Evolutionary conservation across 2,113 vertebrate species (phyloP).

Genomic region (Actenoides lindsayi): DNA sequence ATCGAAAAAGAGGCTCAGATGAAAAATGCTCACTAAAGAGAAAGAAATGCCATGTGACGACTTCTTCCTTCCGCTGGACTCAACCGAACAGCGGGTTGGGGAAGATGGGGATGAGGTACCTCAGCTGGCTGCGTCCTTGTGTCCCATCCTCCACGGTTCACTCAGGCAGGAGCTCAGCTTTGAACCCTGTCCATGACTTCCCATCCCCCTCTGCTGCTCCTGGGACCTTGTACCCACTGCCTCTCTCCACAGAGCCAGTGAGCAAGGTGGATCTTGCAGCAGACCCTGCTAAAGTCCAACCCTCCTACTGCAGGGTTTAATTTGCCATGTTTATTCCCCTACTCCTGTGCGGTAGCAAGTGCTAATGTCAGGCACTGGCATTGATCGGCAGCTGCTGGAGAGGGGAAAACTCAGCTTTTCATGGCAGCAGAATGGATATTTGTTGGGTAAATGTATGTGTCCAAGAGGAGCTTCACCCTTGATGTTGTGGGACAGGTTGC

Average conservation of each 20-base stretch:
- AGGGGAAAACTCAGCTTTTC: not conserved
- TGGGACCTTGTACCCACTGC: accelerated
- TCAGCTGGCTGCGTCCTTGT: accelerated
- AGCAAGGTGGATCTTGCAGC: too few species aligned
- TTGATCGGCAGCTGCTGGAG: not conserved
- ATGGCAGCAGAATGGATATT: not conserved
- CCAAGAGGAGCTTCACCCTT: not conserved
- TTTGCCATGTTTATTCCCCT: not conserved
- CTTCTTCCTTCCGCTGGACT: not conserved
- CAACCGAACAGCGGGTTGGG: accelerated
- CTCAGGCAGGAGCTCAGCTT: not conserved
- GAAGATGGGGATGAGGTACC: not conserved
- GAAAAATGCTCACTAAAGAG: not conserved
- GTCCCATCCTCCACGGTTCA: too few species aligned
- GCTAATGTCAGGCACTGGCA: not conserved
- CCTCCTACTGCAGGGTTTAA: not conserved
- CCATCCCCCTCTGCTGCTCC: too few species aligned
- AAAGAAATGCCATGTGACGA: not conserved
- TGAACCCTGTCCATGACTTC: accelerated
- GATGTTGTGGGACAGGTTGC: not conserved
- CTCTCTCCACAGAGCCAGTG: not conserved
- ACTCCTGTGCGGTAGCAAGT: not conserved
- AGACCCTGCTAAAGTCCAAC: not conserved
- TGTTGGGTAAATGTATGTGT: not conserved
- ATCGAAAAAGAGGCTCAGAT: not conserved